Evolutionary conservation across 2,888 invertebrate species (phyloP).

Genomic region (Dryobota labecula): DNA sequence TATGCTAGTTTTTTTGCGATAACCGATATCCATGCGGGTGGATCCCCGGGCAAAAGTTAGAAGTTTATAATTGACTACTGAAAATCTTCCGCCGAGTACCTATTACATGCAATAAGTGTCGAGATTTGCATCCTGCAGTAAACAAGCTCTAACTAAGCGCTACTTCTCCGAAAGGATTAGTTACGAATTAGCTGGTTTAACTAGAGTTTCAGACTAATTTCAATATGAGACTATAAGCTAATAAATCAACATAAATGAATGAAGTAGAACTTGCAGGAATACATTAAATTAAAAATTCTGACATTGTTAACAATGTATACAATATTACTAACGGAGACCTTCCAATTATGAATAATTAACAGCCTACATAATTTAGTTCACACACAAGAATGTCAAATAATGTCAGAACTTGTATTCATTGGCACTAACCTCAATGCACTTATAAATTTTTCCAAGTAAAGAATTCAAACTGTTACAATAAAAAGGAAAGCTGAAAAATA

Average conservation of each 20-base stretch:
- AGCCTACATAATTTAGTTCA: constrained; percentile 7
- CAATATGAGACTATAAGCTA: not conserved
- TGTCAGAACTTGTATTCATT: not conserved
- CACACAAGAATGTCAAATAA: constrained; percentile 18
- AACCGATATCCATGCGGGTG: no score
- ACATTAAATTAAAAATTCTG: not conserved
- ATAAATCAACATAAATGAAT: not conserved
- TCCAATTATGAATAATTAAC: constrained; percentile 51
- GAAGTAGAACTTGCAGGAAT: not conserved
- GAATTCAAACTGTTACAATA: constrained; percentile 1
- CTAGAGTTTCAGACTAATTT: not conserved
- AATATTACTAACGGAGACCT: constrained; percentile 17
- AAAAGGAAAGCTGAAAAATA: constrained; percentile 7
- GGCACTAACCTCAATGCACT: constrained; percentile 9
- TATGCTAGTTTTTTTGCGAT: no score
- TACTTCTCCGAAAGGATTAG: constrained; percentile 16
- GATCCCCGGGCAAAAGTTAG: no score
- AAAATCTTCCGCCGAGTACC: not conserved
- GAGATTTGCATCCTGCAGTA: constrained; percentile 35
- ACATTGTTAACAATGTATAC: constrained; percentile 8
- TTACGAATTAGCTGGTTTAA: constrained; percentile 16
- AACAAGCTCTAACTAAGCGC: constrained; percentile 52
- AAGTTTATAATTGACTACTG: not conserved
- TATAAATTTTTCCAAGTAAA: constrained; percentile 4
- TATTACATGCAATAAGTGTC: not conserved